Evolutionary conservation across 2,113 vertebrate species (phyloP), one percentile per base, ranked within the genome.

Genomic region (Salvator merianae): DNA sequence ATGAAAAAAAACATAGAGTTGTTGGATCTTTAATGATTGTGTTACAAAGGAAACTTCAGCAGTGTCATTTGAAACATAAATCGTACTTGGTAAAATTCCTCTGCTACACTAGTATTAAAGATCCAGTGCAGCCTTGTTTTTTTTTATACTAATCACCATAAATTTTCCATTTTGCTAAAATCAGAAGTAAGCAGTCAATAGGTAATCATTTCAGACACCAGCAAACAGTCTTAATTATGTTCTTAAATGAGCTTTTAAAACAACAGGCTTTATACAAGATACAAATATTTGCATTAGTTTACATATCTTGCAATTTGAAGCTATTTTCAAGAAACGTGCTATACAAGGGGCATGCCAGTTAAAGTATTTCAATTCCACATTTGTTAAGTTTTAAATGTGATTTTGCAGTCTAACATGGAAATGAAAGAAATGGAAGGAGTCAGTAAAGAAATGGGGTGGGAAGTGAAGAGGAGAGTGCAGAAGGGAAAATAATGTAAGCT

Each of bases 301-400:
- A 90, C 89, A 91, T 91, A 89, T 92, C 87, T 93, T 93, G 93
- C 83, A 89, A 77, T 65, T 92, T 86, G 85, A 68, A 86, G 65
- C 30, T 55, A 75, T 68, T 68, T 65, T 87, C 77, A 75, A 86
- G 59, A 72, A 68, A 79, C 34, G 1, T 74, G 26, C 68, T 88
- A 89, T 82, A 68, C 34, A 82, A 28, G 65, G n/a, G 85, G 63
- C 34, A 84, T 73, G 34, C 81, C 55, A 59, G 53, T 16, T 59
- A 14, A 81, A 86, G 2, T 90, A 78, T 84, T 28, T 84, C 81
- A 86, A 32, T 40, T 88, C 77, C 85, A 85, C 18, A 65, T 77
- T 83, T 86, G 20, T 88, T 76, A 79, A 87, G 14, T 75, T 22
- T 71, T 89, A 84, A 71, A 70, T 78, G 53, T 90, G 80, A 86